Evolutionary conservation across 2,888 invertebrate species (phyloP), one percentile per base, ranked within the genome.

Genomic region (Pseudoips prasinana): DNA sequence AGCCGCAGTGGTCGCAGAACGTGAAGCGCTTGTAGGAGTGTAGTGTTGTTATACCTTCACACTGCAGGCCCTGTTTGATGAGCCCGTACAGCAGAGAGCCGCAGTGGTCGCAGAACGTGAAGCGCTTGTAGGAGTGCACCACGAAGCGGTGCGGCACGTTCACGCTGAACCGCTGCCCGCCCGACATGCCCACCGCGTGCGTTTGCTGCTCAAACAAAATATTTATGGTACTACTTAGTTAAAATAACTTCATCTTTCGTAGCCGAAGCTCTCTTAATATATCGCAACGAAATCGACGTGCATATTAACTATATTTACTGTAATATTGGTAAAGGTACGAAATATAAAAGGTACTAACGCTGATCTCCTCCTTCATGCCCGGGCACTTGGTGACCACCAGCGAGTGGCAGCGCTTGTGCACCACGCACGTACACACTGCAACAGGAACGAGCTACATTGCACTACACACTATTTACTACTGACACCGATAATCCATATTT

Each of bases 71-170:
- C 90, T 99, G 99, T 82, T 94, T 95, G 76, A 97, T 94, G 66
- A 99, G 92, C 11, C 99, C 99, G 82, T 98, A 99, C 45, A 99
- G 92, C 76, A 99, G 91, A 44, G 98, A 98, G 58, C 99, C 99
- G 87, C 99, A 99, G 86, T 99, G 99, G 90, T 99, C 99, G 91
- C 99, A 99, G 90, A 99, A 99, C 17, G 99, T 99, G 86, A 98
- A 98, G 58, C 97, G 91, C 90, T 97, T 98, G 91, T 98, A 99
- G 62, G 93, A 98, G 90, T 99, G 99, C 67, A 98, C 95, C 64
- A 94, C 93, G 86, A 96, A 97, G 48, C 98, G 94, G 89, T 99
- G 99, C 57, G 99, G 99, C 70, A 99, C 93, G 90, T 99, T 99
- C 67, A 99, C 98, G 86, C 95, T 98, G 91, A 99, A 99, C 51